Evolutionary conservation across 2,113 vertebrate species (phyloP).

Genomic region (Daboia siamensis): DNA sequence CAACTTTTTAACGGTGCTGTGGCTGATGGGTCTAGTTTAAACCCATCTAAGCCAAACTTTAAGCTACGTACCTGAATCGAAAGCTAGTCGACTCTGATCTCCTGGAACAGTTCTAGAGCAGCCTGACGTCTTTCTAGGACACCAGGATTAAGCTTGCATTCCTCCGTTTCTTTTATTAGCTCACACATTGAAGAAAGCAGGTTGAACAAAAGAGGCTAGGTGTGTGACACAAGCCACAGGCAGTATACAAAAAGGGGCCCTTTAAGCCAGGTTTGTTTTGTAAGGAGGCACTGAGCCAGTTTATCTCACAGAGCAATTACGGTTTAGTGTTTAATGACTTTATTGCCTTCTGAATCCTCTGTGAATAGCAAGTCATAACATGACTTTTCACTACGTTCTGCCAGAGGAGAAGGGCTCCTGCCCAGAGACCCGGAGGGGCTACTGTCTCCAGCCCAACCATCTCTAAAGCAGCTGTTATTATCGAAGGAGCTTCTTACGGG

Average conservation of each 20-base stretch:
- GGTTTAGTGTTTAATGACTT: constrained; percentile 69
- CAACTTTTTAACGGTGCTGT: background rate
- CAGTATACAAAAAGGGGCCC: background rate
- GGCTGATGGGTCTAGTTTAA: background rate
- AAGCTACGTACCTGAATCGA: background rate
- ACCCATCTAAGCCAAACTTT: background rate
- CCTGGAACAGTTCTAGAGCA: background rate
- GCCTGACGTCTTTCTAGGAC: background rate
- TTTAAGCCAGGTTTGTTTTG: background rate
- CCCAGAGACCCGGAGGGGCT: background rate
- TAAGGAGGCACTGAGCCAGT: background rate
- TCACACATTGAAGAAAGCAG: background rate
- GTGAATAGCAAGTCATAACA: constrained; percentile 64
- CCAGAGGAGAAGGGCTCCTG: background rate
- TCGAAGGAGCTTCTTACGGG: accelerated
- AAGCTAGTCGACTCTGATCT: background rate
- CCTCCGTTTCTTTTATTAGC: background rate
- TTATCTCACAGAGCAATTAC: background rate
- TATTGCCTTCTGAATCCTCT: constrained; percentile 72
- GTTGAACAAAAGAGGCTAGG: background rate
- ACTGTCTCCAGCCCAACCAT: background rate
- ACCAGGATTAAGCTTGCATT: background rate
- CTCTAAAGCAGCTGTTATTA: accelerated
- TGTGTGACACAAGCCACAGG: background rate
- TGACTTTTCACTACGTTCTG: background rate